Evolutionary conservation across 2,113 vertebrate species (phyloP).

Genomic region (Hydropotes inermis): DNA sequence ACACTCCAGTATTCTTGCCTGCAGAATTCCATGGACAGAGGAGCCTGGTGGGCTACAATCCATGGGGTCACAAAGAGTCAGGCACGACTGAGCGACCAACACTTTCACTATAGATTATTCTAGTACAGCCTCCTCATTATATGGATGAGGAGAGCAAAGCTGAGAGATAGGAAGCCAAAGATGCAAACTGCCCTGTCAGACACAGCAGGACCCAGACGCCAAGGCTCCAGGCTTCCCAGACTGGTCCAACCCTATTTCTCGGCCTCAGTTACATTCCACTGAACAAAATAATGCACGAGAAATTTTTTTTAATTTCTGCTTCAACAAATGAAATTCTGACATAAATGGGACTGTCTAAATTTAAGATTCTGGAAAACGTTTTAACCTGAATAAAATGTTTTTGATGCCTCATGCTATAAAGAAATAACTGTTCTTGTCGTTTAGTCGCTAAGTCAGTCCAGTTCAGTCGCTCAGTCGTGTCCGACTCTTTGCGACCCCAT

Average conservation of each 20-base stretch:
- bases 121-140: neutral
- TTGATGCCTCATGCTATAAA: neutral
- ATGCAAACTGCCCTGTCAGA: accelerated
- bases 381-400: neutral
- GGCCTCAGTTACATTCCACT: neutral
- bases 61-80: neutral
- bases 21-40: neutral
- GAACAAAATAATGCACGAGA: neutral
- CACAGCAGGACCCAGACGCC: neutral
- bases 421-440: neutral
- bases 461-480: neutral
- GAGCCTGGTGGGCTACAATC: neutral
- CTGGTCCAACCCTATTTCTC: neutral
- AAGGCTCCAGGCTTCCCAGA: neutral
- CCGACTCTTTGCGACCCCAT: neutral
- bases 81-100: neutral
- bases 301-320: neutral
- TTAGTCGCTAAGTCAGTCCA: neutral
- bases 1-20: neutral
- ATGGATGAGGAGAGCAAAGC: neutral
- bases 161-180: neutral
- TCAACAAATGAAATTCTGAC: neutral
- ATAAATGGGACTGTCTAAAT: neutral
- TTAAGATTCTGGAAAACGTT: neutral
- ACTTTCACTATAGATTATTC: neutral